phyloP scores from a whole-genome alignment of 2,113 vertebrate genomes.

The Paramormyrops kingsleyae region DNA sequence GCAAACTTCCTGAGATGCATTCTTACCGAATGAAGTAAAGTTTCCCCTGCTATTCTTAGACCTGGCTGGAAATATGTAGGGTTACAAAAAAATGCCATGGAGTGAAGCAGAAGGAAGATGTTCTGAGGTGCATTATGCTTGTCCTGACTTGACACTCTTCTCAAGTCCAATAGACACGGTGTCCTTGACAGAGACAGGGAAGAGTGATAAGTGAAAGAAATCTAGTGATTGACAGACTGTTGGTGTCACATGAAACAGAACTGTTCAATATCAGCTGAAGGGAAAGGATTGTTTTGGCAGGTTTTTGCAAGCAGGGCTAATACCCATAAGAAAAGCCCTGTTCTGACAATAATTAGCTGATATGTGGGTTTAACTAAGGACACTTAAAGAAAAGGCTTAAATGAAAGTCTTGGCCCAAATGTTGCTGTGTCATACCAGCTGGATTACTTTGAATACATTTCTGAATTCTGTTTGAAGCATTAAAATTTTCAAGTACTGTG shows the following conservation, averaged over 20 bases:
- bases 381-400: background rate
- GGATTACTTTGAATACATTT: background rate
- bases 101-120: background rate
- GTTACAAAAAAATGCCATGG: background rate
- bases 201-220: background rate
- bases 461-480: background rate
- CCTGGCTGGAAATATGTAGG: background rate
- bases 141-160: background rate
- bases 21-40: background rate
- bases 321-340: background rate
- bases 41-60: conserved; percentile 1
- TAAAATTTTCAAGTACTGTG: background rate
- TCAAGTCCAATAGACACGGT: background rate
- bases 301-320: background rate
- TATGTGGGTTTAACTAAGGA: background rate
- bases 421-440: background rate
- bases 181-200: background rate
- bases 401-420: background rate
- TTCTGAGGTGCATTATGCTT: background rate
- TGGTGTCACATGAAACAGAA: background rate
- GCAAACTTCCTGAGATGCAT: background rate
- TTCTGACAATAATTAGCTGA: background rate
- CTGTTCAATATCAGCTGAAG: background rate
- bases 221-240: background rate
- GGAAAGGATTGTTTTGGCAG: background rate